Base-by-base conservation (phyloP, 2,113 vertebrate genomes). In the Gobiocypris rarus region DNA sequence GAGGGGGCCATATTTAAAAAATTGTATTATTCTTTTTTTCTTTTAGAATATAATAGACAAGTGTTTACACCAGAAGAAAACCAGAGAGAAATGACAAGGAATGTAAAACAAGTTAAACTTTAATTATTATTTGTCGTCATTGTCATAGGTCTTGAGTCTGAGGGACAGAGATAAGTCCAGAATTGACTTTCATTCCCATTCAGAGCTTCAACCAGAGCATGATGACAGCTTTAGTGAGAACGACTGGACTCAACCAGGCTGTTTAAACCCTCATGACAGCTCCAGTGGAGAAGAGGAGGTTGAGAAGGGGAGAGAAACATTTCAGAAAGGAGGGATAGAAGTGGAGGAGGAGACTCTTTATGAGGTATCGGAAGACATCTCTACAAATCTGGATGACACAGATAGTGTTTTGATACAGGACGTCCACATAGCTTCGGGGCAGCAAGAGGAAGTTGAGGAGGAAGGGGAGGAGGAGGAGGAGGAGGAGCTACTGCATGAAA, bases 141-240 rank as follows among this genome's bases (percentile, higher is more conserved):
- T 26, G 17, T 58, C 14, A 11, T 28, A 86, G 87, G 45, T 50
- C 11, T 48, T 88, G 56, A 78, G 54, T 58, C 41, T 17, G 43
- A 83, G 45, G 43, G 71, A 14, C 58, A 77, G 14, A 71, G 28
- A 75, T 34, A 43, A 71, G 8, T 41, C 34, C 58, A 56, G 28
- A 54, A 48, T 2, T n/a, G 81, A 69, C 17, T 6, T 59, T 19
- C 63, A 54, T 24, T 45, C 26, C 2, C n/a, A 54, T 52, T 50
- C 38, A 52, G 10, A 70, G 24, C 41, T 79, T 75, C 59, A 61
- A 3, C 28, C 19, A 14, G 84, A 70, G 41, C 67, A 83, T 26
- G 4, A 45, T 3, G 58, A 75, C 5, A n/a, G 34, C 78, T 75
- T 41, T 15, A 82, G 17, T 17, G 63, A 81, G 15, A 81, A 71